Evolutionary conservation across 2,797 vertebrate species (phyloP), one percentile per base, ranked within the genome.

Genomic region (Silurus lanzhouensis): DNA sequence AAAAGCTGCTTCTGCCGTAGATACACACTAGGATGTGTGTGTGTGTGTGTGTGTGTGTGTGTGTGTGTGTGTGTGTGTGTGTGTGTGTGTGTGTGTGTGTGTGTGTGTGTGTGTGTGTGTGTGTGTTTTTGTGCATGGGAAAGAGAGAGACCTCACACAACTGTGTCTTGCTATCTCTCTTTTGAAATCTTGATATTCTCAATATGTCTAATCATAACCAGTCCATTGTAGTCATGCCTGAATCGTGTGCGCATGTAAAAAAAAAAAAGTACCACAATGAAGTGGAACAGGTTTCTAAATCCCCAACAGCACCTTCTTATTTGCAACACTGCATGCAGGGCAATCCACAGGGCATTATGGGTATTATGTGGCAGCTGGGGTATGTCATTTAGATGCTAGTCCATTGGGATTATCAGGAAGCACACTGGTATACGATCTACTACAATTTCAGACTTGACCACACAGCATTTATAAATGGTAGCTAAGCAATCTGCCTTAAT

Each of bases 1-100:
- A 89, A 89, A 87, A 87, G 25, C 63, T 77, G 68, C 76, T 83
- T 80, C 77, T 75, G 67, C 72, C 70, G 72, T 74, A 75, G 31
- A 89, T 67, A 70, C 88, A 90, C 84, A 84, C 88, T 64, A 57
- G 86, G 57, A 78, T 10, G 87, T 86, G 78, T 87, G 86, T 86
- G 86, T 86, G 85, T 87, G 84, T 87, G 9, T 61, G 7, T 60
- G 2, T 77, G 75, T 60, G 17, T 31, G 8, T 19, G n/a, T n/a
- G 12, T 25, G 87, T 88, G 83, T 89, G 77, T 90, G 87, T 90
- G 89, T 87, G 80, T 44, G 58, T 60, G 58, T 60, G 58, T 60
- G 58, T 60, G 58, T 60, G 58, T 60, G 58, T 60, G 58, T 60
- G 58, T 60, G 58, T 60, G 58, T 60, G 58, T 60, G 58, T 60